phyloP scores from a whole-genome alignment of 2,113 vertebrate species.

The Perccottus glenii region DNA sequence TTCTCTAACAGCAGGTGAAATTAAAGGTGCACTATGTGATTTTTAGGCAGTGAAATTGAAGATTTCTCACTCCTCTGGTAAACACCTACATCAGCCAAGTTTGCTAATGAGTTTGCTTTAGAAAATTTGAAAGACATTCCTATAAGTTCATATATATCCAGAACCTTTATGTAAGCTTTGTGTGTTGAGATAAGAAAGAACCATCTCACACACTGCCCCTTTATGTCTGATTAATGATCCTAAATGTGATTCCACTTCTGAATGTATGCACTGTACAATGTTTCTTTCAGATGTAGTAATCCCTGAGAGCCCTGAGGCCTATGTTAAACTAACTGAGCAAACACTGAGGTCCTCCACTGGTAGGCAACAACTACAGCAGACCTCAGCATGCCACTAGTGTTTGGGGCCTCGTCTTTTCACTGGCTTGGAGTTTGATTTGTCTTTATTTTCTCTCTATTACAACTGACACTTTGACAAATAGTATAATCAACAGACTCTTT shows the following conservation, averaged over 20 bases:
- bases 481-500: constrained; percentile 24
- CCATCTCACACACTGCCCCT: background rate
- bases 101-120: no score
- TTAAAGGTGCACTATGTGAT: no score
- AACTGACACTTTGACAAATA: constrained; percentile 42
- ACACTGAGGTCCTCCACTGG: constrained; percentile 89
- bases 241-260: constrained; percentile 42
- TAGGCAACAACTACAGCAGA: constrained; percentile 80
- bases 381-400: constrained; percentile 64
- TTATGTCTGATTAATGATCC: constrained; percentile 10
- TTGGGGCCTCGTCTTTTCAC: constrained; percentile 50
- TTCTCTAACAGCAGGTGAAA: no score
- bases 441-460: constrained; percentile 53
- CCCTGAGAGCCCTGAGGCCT: constrained; percentile 93
- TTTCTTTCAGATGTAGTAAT: constrained; percentile 96
- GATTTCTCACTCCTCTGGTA: no score
- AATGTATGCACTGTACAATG: constrained; percentile 77
- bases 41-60: no score
- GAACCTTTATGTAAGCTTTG: no score
- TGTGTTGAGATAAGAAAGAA: no score
- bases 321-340: constrained; percentile 94
- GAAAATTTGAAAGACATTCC: no score
- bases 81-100: no score
- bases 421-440: constrained; percentile 60
- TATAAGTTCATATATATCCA: no score